These are phyloP conservation scores for Perca schrenkii DNA, from an alignment of 2,113 vertebrate genomes.

Conservation along the genomic window DNA sequence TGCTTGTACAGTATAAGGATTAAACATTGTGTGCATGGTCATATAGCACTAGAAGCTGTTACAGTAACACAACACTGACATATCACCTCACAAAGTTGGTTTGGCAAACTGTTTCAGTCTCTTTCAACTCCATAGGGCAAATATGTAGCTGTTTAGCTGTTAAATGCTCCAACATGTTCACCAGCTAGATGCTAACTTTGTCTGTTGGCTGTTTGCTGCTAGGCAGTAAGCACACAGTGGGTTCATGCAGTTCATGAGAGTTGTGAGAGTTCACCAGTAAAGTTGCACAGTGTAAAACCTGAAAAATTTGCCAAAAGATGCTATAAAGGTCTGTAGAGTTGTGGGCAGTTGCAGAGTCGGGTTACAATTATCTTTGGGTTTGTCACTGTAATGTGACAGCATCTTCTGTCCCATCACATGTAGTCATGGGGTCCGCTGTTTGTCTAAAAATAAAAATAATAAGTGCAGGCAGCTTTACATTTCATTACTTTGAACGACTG, in stretches of 20 bases:
- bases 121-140: not conserved
- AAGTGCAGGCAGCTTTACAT: constrained; percentile 3
- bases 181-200: not conserved
- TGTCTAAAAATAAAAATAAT: not conserved
- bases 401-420: not conserved
- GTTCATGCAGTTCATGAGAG: not conserved
- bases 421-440: not conserved
- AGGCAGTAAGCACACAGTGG: not conserved
- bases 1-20: not conserved
- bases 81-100: not conserved
- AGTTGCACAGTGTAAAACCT: not conserved
- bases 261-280: not conserved
- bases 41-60: not conserved
- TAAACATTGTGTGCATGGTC: not conserved
- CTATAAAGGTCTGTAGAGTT: not conserved
- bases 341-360: not conserved
- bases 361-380: not conserved
- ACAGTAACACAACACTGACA: not conserved
- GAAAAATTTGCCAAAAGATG: not conserved
- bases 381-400: not conserved
- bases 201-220: not conserved
- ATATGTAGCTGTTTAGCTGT: not conserved
- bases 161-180: not conserved
- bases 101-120: not conserved
- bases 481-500: not conserved